phyloP scores from a whole-genome alignment of 2,888 invertebrate genomes.

The Melieria crassipennis region DNA sequence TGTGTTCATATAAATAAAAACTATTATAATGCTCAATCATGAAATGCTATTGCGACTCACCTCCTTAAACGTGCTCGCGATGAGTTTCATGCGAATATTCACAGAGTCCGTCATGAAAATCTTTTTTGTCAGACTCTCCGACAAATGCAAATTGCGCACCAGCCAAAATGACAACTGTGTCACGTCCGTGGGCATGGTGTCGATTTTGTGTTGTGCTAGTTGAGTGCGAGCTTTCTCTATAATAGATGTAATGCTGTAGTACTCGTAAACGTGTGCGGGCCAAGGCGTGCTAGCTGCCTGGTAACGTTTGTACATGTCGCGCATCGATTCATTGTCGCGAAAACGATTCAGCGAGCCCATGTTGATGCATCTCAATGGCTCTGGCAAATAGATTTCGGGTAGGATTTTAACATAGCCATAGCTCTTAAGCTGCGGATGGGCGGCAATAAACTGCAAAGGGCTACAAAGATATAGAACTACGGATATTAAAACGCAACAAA shows the following conservation, averaged over 20 bases:
- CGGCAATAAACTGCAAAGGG: constrained; percentile 57
- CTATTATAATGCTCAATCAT: not conserved
- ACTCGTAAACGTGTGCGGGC: constrained; percentile 75
- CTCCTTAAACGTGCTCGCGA: constrained; percentile 59
- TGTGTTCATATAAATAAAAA: not conserved
- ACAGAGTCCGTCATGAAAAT: constrained; percentile 76
- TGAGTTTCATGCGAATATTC: constrained; percentile 71
- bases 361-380: constrained; percentile 68
- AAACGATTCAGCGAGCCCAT: constrained; percentile 66
- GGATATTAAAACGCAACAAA: not conserved
- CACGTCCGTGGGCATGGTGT: constrained; percentile 74
- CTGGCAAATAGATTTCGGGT: constrained; percentile 73
- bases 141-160: constrained; percentile 78
- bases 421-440: constrained; percentile 63
- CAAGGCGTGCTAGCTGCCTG: constrained; percentile 71
- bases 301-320: constrained; percentile 55
- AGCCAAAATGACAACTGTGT: constrained; percentile 82
- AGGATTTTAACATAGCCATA: constrained; percentile 74
- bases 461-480: constrained; percentile 41
- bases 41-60: constrained; percentile 39
- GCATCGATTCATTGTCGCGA: constrained; percentile 61
- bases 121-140: constrained; percentile 71
- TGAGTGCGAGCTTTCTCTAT: constrained; percentile 63
- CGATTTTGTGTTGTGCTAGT: constrained; percentile 58
- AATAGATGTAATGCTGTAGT: constrained; percentile 69